Base-by-base conservation (phyloP, 2,888 invertebrate genomes). In the Lithophane semibrunnea region DNA sequence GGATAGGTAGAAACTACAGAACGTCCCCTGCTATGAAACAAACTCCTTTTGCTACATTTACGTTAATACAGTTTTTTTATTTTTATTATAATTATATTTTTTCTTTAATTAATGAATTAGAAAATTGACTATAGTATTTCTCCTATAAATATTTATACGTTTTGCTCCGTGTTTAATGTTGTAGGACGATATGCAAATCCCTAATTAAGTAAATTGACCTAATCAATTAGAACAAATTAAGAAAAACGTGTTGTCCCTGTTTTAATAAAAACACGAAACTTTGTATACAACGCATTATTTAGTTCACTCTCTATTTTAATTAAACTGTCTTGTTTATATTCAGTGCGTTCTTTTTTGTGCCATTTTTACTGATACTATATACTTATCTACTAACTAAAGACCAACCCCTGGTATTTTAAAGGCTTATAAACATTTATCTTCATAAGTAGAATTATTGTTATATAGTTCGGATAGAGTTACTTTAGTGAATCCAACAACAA, bases 131-230 rank as follows among this genome's bases (percentile, higher is more conserved):
- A 0, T n/a, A n/a, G 7, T 68, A 10, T 37, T 9, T 37, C 10
- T n/a, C n/a, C 10, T 16, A 54, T 54, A 29, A 67, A 29, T 21
- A 13, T 49, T 0, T 21, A 67, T 66, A 29, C 49, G 4, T 29
- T 12, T 3, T 21, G 18, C 1, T 54, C 4, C 8, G n/a, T 37
- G 0, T 8, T 12, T 12, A 29, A 29, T 16, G 4, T 37, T 42
- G 47, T 74, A 60, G 12, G 16, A 29, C 29, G 29, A 66, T 47
- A 56, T 49, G 29, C 49, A 58, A 80, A 80, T 63, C n/a, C 21
- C 42, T 66, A 44, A 80, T 80, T 80, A 80, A 67, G n/a, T 44
- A 21, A 80, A 74, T 79, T 29, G 60, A 58, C n/a, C 3, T 49
- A 67, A 75, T 63, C 52, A 68, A 75, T 67, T 56, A 80, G 49